phyloP scores from a whole-genome alignment of 2,888 invertebrate genomes.

The Resseliella maxima region DNA sequence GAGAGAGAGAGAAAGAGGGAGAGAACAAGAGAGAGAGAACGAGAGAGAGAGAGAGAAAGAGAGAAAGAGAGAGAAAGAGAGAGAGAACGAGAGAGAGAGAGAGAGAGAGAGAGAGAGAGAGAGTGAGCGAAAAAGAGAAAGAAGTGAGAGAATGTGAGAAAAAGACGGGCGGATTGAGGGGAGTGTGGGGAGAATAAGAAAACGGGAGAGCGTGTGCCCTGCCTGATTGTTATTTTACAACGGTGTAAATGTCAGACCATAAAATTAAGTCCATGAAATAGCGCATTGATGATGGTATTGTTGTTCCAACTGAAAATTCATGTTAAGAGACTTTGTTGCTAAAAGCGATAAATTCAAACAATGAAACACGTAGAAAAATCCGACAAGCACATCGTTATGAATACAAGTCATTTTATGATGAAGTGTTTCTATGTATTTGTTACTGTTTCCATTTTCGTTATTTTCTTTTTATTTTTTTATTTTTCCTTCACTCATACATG shows the following conservation, averaged over 20 bases:
- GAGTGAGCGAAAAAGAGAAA: too few relatives aligned
- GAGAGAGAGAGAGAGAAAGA: too few relatives aligned
- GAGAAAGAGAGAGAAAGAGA: too few relatives aligned
- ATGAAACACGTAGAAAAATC: not conserved
- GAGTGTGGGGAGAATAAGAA: not conserved
- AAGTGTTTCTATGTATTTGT: not conserved
- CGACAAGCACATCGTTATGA: not conserved
- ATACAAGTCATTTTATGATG: not conserved
- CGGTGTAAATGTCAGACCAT: not conserved
- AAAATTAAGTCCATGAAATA: not conserved
- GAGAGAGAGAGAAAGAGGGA: too few relatives aligned
- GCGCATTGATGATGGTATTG: not conserved
- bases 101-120: too few relatives aligned
- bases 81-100: too few relatives aligned
- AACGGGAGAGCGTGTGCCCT: not conserved
- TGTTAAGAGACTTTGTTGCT: conserved; percentile 1
- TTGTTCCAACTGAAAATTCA: not conserved
- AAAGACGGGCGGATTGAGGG: not conserved
- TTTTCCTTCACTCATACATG: not conserved
- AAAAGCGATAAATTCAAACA: conserved; percentile 23
- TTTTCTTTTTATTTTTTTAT: not conserved
- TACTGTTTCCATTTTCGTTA: not conserved
- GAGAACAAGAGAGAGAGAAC: too few relatives aligned
- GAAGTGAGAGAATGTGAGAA: not conserved
- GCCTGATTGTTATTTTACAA: not conserved